A percentile compares a stretch with the other conserved stretches of the same genome.
Evolutionary conservation across 2,888 invertebrate genomes (phyloP).

Genomic region (Dryobota labecula): DNA sequence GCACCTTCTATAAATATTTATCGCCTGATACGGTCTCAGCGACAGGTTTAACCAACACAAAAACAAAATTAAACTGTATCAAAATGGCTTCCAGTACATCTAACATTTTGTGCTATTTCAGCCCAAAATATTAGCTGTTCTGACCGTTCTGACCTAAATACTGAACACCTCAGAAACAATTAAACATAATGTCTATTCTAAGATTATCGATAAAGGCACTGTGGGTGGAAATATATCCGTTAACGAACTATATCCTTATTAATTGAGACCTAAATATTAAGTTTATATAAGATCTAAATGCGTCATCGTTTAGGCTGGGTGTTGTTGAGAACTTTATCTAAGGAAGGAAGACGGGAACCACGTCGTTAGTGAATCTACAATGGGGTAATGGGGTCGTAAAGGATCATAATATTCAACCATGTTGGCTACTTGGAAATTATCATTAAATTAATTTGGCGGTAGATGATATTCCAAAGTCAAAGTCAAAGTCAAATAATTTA

Average conservation of each 20-base stretch:
- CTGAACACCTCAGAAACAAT: not conserved
- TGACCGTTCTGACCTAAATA: slow-evolving; percentile 3
- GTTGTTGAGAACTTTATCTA: slow-evolving; percentile 54
- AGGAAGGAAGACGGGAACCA: slow-evolving; percentile 53
- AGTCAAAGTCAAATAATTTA: no score
- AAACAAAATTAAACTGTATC: not conserved
- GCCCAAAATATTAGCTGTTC: no score
- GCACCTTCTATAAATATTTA: no score
- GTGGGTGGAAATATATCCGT: not conserved
- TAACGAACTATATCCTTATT: not conserved
- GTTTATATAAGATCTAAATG: slow-evolving; percentile 33
- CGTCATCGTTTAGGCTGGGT: slow-evolving; percentile 41
- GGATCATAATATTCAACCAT: slow-evolving; percentile 57
- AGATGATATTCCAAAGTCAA: slow-evolving; percentile 20
- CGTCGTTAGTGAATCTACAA: slow-evolving; percentile 62
- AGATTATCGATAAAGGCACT: not conserved
- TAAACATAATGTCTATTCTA: slow-evolving; percentile 5
- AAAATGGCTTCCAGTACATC: not conserved
- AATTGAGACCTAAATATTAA: slow-evolving; percentile 16
- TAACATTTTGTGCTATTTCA: not conserved
- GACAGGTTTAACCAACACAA: no score
- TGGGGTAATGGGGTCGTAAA: slow-evolving; percentile 50
- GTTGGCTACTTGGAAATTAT: slow-evolving; percentile 55
- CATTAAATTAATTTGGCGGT: slow-evolving; percentile 49
- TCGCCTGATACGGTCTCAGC: not conserved